A percentile compares a stretch with the other conserved stretches of the same genome.
These are phyloP conservation scores for Barbus barbus DNA, from an alignment of 2,113 vertebrate species.

Conservation along the genomic window DNA sequence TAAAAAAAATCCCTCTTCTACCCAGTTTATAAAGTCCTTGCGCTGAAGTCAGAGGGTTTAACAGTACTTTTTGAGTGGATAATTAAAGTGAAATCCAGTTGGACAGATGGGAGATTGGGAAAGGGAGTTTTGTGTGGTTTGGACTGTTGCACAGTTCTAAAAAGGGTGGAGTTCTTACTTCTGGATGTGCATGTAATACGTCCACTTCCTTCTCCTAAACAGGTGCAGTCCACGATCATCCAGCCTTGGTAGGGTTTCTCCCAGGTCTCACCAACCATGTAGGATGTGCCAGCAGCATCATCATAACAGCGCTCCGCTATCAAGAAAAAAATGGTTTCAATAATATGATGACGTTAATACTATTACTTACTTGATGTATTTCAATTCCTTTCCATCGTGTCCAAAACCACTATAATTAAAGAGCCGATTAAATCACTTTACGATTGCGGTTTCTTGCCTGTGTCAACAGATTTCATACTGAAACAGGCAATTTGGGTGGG, in stretches of 20 bases:
- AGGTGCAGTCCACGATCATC: conserved; percentile 99
- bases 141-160: not conserved
- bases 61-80: conserved; percentile 7
- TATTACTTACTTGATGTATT: not conserved
- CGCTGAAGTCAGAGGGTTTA: conserved; percentile 17
- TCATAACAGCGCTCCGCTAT: conserved; percentile 95
- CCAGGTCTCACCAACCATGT: conserved; percentile 93
- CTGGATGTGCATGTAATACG: conserved; percentile 95
- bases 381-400: not conserved
- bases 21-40: not conserved
- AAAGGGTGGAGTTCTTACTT: conserved; percentile 77
- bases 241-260: conserved; percentile 97
- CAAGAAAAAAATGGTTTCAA: not conserved
- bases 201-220: conserved; percentile 92
- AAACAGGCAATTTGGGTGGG: not conserved
- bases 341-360: not conserved
- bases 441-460: not conserved
- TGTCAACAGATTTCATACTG: not conserved
- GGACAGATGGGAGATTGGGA: not conserved
- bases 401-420: not conserved
- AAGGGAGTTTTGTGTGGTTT: conserved; percentile 22
- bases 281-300: conserved; percentile 83
- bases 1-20: conserved; percentile 34
- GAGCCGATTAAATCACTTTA: not conserved
- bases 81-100: conserved; percentile 40